These are phyloP conservation scores for Tenrec ecaudatus DNA, from an alignment of 2,113 vertebrate genomes.

Conservation along the genomic window DNA sequence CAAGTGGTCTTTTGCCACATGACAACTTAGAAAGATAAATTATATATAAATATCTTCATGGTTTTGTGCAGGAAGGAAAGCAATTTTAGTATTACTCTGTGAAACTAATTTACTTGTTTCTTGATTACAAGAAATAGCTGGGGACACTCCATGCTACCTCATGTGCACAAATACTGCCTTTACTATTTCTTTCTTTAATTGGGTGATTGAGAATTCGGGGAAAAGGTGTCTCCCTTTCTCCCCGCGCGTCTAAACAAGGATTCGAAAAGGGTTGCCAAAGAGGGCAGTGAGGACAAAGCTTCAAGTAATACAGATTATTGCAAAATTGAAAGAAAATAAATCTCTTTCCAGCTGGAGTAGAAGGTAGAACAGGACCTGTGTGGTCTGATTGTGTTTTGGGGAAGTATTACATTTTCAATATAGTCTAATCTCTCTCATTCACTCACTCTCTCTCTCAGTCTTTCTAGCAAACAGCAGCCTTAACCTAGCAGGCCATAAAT, in stretches of 20 bases:
- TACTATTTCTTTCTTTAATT: constrained; percentile 71
- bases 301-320: constrained; percentile 61
- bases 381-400: constrained; percentile 3
- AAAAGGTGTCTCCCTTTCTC: background rate
- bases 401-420: constrained; percentile 28
- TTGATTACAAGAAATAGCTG: constrained; percentile 73
- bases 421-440: background rate
- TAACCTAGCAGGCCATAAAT: constrained; percentile 15
- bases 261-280: constrained; percentile 16
- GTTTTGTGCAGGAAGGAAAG: constrained; percentile 83
- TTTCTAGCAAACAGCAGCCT: background rate
- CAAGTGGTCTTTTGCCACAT: constrained; percentile 92
- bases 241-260: constrained; percentile 50
- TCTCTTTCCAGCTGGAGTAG: constrained; percentile 34
- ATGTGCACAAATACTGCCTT: background rate
- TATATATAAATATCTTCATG: constrained; percentile 94
- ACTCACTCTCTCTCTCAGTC: no score
- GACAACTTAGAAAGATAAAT: constrained; percentile 97
- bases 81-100: constrained; percentile 81
- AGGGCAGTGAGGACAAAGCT: constrained; percentile 5
- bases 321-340: constrained; percentile 60
- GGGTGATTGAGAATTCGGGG: constrained; percentile 69
- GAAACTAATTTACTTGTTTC: constrained; percentile 82
- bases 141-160: constrained; percentile 29
- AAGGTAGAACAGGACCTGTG: background rate